Evolutionary conservation across 53 echinoderm and acorn worm genomes (phyloP).

Genomic region (Apostichopus leukothele): DNA sequence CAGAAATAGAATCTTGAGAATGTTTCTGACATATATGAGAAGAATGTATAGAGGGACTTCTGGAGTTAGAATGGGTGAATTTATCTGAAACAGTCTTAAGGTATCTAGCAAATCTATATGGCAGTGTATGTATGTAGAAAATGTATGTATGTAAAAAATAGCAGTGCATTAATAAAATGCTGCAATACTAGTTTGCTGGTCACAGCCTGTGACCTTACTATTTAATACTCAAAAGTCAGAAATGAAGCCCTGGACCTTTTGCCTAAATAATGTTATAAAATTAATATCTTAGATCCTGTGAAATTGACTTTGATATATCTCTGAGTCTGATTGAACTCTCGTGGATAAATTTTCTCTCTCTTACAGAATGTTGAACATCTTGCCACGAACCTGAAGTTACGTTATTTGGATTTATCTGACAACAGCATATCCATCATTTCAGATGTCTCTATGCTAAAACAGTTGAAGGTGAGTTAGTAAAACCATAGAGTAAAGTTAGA

Average conservation of each 20-base stretch:
- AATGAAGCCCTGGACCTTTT: no score
- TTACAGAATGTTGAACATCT: slow-evolving; percentile 88
- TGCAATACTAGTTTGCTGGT: no score
- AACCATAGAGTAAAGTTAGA: background rate
- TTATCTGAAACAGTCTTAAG: slow-evolving; percentile 95
- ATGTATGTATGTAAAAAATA: no score
- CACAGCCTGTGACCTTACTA: no score
- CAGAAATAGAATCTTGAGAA: no score
- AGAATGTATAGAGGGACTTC: slow-evolving; percentile 74
- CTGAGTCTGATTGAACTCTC: no score
- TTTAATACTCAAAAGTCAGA: no score
- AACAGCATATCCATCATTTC: slow-evolving; percentile 89
- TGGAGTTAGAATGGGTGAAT: slow-evolving; percentile 92
- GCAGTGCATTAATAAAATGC: no score
- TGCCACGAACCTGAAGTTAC: slow-evolving; percentile 74
- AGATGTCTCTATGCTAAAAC: slow-evolving; percentile 84
- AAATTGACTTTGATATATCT: no score
- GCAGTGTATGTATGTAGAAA: background rate
- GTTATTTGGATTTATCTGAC: slow-evolving; percentile 91
- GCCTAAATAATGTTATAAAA: no score
- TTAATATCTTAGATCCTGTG: no score
- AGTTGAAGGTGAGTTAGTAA: slow-evolving; percentile 70
- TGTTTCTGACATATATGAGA: no score
- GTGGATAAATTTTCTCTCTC: background rate
- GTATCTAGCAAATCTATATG: slow-evolving; percentile 35